These are phyloP conservation scores for Folsomia candida DNA, from an alignment of 2,888 invertebrate genomes.

Conservation along the genomic window DNA sequence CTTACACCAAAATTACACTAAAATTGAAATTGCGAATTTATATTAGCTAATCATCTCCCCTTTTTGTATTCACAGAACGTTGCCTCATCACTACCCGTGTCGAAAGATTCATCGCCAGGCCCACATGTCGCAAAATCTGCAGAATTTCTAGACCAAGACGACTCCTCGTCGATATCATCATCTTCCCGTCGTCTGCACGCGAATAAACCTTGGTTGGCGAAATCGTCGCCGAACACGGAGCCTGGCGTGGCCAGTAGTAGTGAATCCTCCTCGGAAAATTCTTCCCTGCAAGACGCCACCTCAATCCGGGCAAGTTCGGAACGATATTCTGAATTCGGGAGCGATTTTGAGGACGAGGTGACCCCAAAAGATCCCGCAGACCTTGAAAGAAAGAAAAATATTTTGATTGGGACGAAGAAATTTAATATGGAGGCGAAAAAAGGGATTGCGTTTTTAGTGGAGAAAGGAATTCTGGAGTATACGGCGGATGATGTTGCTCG, in stretches of 20 bases:
- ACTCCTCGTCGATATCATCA: no score
- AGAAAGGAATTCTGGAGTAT: constrained; percentile 56
- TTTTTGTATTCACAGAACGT: no score
- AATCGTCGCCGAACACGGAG: constrained; percentile 28
- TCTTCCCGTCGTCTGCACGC: background rate
- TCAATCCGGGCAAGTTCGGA: constrained; percentile 2
- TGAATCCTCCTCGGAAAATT: background rate
- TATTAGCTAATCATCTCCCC: no score
- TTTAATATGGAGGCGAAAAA: constrained; percentile 61
- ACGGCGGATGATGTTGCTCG: constrained; percentile 50
- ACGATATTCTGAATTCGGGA: constrained; percentile 5
- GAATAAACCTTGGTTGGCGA: no score
- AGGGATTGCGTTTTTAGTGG: constrained; percentile 59
- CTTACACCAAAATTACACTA: background rate
- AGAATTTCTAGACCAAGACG: background rate
- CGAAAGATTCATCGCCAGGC: background rate
- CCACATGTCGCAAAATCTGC: background rate
- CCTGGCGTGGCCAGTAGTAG: constrained; percentile 39
- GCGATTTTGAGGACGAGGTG: background rate
- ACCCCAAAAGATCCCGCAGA: constrained; percentile 10
- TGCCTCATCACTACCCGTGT: background rate
- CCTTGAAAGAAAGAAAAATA: constrained; percentile 50
- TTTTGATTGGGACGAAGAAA: constrained; percentile 57
- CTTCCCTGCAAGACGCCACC: background rate
- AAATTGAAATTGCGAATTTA: background rate